Evolutionary conservation across 2,113 vertebrate species (phyloP).

Genomic region (Telmatochromis sp.): DNA sequence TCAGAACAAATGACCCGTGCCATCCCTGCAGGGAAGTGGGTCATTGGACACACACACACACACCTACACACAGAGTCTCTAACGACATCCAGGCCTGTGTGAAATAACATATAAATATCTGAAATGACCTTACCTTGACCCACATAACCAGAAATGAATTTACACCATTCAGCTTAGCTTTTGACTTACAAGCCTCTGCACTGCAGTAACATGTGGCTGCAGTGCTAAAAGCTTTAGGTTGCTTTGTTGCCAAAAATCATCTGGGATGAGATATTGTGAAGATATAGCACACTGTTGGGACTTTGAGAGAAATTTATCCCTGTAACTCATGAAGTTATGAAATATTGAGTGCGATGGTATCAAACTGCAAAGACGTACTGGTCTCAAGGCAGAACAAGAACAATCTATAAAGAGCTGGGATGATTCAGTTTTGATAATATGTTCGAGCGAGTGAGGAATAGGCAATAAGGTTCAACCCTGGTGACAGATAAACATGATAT

Average conservation of each 20-base stretch:
- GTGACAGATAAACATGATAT: slow-evolving; percentile 27
- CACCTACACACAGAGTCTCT: neutral
- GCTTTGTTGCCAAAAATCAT: neutral
- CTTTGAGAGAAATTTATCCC: neutral
- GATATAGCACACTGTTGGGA: neutral
- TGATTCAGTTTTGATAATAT: slow-evolving; percentile 37
- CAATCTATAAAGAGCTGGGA: slow-evolving; percentile 24
- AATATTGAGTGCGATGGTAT: slow-evolving; percentile 50
- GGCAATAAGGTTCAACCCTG: slow-evolving; percentile 11
- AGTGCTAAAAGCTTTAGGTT: slow-evolving; percentile 2
- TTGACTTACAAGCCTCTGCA: neutral
- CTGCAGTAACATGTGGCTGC: neutral
- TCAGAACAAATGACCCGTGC: slow-evolving; percentile 23
- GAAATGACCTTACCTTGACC: neutral
- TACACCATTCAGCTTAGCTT: neutral
- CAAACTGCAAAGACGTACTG: slow-evolving; percentile 26
- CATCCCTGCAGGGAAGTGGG: slow-evolving; percentile 1
- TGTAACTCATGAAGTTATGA: slow-evolving; percentile 21
- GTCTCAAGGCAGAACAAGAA: slow-evolving; percentile 23
- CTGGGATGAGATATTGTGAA: neutral
- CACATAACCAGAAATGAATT: neutral
- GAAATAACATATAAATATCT: neutral
- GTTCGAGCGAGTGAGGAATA: slow-evolving; percentile 18
- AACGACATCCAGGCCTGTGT: neutral
- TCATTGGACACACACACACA: neutral